Base-by-base conservation (phyloP, 2,113 vertebrate species). In the Cryptomyrus ogoouensis region DNA sequence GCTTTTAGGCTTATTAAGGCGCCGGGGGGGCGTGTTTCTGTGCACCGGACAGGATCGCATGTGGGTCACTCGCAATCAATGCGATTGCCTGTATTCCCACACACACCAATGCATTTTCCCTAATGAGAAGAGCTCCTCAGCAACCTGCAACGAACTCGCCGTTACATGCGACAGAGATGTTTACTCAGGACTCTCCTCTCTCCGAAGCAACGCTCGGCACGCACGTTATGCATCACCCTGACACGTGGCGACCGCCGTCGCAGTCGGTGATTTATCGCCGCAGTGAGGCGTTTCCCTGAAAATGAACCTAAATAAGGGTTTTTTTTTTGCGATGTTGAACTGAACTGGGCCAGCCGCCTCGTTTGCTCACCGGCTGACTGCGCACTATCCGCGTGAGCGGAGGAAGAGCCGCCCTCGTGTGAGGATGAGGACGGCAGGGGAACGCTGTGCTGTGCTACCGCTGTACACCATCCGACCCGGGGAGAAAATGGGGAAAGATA, bases 1-100 rank as follows among this genome's bases (percentile, higher is more conserved):
- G 90, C 92, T 91, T 91, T 93, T 66, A 92, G 91, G 44, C 56
- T 94, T 93, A 93, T 93, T 94, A 90, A 66, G 90, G 89, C 83
- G 47, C 86, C 77, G 46, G 52, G 53, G 89, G 74, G 90, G 74
- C 8, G 85, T 35, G 19, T 88, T 24, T 46, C 87, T 50, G 39
- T 58, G 9, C 83, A 39, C 46, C 27, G 50, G 15, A 53, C 31
- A 77, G 83, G 90, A 90, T 15, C 19, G 39, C 50, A 52, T 66
- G 87, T 62, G 77, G 53, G 88, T 80, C 19, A 86, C 49, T 84
- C 58, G 66, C 89, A 91, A 91, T 84, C 83, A 88, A 87, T 47
- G 84, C 80, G 74, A 88, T 77, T 77, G 70, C 88, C 74, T 88
- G 62, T 66, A 49, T 66, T 84, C 52, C 50, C 52, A 77, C 56